These are phyloP conservation scores for Paelopatides confundens DNA, from an alignment of 53 echinoderm and acorn worm genomes.

Conservation along the genomic window DNA sequence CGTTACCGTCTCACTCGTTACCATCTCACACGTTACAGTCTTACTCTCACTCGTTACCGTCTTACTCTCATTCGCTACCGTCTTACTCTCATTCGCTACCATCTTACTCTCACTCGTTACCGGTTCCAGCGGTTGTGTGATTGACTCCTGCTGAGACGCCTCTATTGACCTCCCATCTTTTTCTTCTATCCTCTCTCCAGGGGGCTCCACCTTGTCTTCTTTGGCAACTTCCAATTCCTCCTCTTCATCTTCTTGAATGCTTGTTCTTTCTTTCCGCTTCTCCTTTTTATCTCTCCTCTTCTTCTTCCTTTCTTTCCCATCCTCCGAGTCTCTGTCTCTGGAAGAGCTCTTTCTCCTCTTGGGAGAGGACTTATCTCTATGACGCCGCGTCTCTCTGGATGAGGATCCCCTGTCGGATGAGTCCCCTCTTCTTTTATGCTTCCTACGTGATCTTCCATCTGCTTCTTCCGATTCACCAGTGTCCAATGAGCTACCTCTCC, in stretches of 20 bases:
- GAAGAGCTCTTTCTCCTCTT: conserved; percentile 14
- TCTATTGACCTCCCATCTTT: background rate
- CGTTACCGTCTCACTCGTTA: too few relatives aligned
- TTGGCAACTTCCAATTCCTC: background rate
- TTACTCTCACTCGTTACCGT: too few relatives aligned
- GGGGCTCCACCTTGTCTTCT: conserved; percentile 2
- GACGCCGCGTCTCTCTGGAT: background rate
- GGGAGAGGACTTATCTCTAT: background rate
- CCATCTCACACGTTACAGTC: too few relatives aligned
- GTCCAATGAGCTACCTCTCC: background rate
- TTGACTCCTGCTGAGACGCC: background rate
- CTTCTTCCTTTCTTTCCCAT: conserved; percentile 25
- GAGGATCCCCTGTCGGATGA: conserved; percentile 5
- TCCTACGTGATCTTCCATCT: background rate
- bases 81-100: background rate
- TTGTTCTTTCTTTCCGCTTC: background rate
- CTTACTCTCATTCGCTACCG: background rate
- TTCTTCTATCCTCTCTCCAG: background rate
- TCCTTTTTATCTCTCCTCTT: background rate
- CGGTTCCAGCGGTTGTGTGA: too few relatives aligned
- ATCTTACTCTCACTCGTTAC: background rate
- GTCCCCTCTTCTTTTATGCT: background rate
- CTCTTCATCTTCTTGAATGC: background rate
- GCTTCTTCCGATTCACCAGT: background rate
- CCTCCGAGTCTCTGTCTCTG: conserved; percentile 36